Conservation (phyloP, 2,797 vertebrate species). For the Myripristis murdjan region DNA sequence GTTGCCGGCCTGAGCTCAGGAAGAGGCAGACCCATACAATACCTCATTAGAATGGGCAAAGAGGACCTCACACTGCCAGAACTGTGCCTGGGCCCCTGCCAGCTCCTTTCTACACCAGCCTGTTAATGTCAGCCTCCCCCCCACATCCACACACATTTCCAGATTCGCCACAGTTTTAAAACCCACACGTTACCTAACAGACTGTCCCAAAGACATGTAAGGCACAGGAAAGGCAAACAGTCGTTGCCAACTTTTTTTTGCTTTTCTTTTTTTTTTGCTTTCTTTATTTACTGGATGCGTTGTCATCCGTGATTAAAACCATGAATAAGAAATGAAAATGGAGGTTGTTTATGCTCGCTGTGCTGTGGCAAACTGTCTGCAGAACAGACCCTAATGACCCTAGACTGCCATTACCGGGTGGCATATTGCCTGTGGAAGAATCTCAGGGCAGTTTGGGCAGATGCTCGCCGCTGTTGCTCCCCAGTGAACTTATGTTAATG, state of each 20-base stretch:
- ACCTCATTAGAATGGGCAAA: slow-evolving; percentile 76
- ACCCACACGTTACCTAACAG: slow-evolving; percentile 52
- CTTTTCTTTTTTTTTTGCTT: background rate
- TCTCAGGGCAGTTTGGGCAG: slow-evolving; percentile 67
- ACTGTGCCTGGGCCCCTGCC: slow-evolving; percentile 61
- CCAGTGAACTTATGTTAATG: slow-evolving; percentile 45
- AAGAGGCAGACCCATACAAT: slow-evolving; percentile 51
- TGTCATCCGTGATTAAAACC: slow-evolving; percentile 74
- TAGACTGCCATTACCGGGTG: slow-evolving; percentile 62
- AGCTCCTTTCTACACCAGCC: slow-evolving; percentile 67
- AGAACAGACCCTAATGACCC: slow-evolving; percentile 73
- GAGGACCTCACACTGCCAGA: slow-evolving; percentile 71
- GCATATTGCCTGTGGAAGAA: slow-evolving; percentile 71
- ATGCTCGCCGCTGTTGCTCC: slow-evolving; percentile 56
- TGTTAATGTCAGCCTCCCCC: slow-evolving; percentile 71
- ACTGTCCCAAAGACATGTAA: slow-evolving; percentile 62
- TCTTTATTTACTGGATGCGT: slow-evolving; percentile 63
- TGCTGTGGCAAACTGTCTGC: slow-evolving; percentile 68
- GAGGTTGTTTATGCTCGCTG: slow-evolving; percentile 62
- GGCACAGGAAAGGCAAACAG: slow-evolving; percentile 34
- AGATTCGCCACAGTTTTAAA: slow-evolving; percentile 69
- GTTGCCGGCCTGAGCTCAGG: slow-evolving; percentile 49
- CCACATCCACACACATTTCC: slow-evolving; percentile 54
- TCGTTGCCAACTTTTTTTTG: slow-evolving; percentile 49
- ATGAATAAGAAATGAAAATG: slow-evolving; percentile 79